Evolutionary conservation across 2,888 invertebrate species (phyloP).

Genomic region (Gymnoscelis rufifasciata): DNA sequence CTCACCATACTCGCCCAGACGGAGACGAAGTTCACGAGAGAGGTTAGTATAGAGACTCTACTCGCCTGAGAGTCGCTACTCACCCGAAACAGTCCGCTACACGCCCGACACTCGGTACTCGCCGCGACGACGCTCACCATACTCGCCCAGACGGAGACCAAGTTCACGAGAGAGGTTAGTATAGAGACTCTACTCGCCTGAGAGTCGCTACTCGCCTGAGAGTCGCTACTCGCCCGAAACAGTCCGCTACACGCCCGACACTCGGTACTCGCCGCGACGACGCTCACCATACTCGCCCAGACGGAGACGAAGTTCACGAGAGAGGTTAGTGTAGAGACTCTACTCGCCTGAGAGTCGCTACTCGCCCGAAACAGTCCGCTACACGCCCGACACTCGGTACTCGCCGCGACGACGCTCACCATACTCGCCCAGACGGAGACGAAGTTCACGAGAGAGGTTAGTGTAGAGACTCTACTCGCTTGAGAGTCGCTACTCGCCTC

Average conservation of each 20-base stretch:
- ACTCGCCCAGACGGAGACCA: conserved; percentile 55
- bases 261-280: conserved; percentile 75
- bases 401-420: conserved; percentile 61
- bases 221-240: conserved; percentile 54
- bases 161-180: conserved; percentile 52
- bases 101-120: conserved; percentile 73
- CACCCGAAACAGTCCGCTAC: conserved; percentile 61
- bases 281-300: conserved; percentile 58
- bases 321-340: conserved; percentile 39
- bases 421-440: conserved; percentile 60
- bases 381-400: conserved; percentile 68
- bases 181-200: conserved; percentile 70
- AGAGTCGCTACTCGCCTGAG: conserved; percentile 62
- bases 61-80: conserved; percentile 55
- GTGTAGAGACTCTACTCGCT: conserved; percentile 67
- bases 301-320: conserved; percentile 51
- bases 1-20: conserved; percentile 59
- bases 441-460: conserved; percentile 52
- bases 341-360: conserved; percentile 52
- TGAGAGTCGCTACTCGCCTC: conserved; percentile 69
- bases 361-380: conserved; percentile 61
- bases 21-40: conserved; percentile 53
- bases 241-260: conserved; percentile 65
- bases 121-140: conserved; percentile 55
- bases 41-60: conserved; percentile 35